A percentile compares a stretch with the other conserved stretches of the same genome.
Evolutionary conservation across 2,888 invertebrate genomes (phyloP).

Genomic region (Agapetus fuscipes): DNA sequence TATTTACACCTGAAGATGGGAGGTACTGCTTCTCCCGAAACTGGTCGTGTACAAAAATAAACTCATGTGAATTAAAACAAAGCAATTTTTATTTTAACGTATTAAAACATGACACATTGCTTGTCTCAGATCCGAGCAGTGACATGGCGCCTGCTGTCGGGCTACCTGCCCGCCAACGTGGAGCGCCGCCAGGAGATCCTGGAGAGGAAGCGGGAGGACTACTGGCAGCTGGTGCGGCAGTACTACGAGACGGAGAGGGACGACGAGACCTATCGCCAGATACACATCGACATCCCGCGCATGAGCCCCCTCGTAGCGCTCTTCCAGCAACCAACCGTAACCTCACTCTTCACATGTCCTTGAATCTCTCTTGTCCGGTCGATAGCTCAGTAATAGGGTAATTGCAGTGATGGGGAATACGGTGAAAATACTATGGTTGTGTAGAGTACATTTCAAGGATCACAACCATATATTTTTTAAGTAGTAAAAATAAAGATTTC

Average conservation of each 20-base stretch:
- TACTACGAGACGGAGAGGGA: constrained; percentile 85
- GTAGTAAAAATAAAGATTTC: too few relatives aligned
- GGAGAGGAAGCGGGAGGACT: constrained; percentile 89
- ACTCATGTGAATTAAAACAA: too few relatives aligned
- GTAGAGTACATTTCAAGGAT: too few relatives aligned
- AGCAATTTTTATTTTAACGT: constrained; percentile 2
- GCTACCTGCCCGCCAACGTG: constrained; percentile 87
- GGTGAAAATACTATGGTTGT: too few relatives aligned
- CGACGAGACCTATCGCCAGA: constrained; percentile 86
- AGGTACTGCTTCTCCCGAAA: too few relatives aligned
- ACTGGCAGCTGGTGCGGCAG: constrained; percentile 90
- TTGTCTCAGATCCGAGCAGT: constrained; percentile 46
- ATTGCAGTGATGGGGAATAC: too few relatives aligned
- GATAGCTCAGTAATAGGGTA: too few relatives aligned
- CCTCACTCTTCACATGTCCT: too few relatives aligned
- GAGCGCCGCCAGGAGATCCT: constrained; percentile 82
- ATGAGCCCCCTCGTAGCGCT: constrained; percentile 97
- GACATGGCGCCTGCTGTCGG: constrained; percentile 62
- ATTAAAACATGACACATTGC: not conserved
- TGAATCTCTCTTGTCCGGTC: constrained; percentile 30
- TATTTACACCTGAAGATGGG: too few relatives aligned
- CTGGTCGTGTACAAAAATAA: too few relatives aligned
- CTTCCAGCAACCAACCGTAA: constrained; percentile 91
- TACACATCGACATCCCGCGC: constrained; percentile 97
- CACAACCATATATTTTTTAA: too few relatives aligned